These are phyloP conservation scores for Petrocephalus sullivani DNA, from an alignment of 2,797 vertebrate genomes.

Conservation along the genomic window DNA sequence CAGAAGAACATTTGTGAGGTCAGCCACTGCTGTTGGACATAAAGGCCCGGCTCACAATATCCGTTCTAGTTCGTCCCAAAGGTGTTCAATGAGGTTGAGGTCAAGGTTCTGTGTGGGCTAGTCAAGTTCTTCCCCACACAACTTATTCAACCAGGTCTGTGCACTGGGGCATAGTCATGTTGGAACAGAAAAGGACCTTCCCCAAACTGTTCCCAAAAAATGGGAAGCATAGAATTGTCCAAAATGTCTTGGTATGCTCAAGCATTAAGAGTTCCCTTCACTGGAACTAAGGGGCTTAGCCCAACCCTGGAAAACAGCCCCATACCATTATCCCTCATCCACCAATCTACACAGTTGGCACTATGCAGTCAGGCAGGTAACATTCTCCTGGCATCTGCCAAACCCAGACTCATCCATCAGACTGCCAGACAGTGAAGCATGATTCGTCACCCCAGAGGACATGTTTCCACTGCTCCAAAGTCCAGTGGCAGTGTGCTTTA, in stretches of 20 bases:
- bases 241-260: neutral
- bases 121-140: too few relatives aligned
- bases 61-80: too few relatives aligned
- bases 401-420: neutral
- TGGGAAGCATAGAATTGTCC: neutral
- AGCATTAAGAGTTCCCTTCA: neutral
- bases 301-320: neutral
- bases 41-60: too few relatives aligned
- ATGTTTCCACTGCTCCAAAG: neutral
- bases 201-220: neutral
- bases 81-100: too few relatives aligned
- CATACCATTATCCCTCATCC: neutral
- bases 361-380: neutral
- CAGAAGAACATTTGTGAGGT: too few relatives aligned
- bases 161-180: too few relatives aligned
- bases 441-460: neutral
- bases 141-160: too few relatives aligned
- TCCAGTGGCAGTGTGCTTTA: neutral
- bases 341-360: neutral
- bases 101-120: too few relatives aligned
- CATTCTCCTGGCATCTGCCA: neutral
- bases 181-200: too few relatives aligned
- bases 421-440: neutral
- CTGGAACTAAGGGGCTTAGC: neutral
- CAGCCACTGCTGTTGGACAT: too few relatives aligned